Conservation (phyloP, 2,888 invertebrate species). For the Drosophila acutilabella region DNA sequence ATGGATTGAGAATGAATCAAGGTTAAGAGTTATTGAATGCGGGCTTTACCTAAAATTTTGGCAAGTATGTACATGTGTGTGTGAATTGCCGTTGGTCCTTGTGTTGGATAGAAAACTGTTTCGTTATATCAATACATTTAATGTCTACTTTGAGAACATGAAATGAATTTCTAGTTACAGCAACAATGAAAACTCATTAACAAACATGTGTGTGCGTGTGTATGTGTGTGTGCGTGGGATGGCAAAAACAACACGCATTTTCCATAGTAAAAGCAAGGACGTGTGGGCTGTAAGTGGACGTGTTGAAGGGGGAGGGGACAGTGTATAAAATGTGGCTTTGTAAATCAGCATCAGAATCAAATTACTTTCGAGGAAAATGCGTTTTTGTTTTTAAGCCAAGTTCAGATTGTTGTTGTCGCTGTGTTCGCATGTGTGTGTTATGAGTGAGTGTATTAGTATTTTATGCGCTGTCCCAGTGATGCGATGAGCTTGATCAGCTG, state of each 20-base stretch:
- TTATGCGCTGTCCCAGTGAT: constrained; percentile 83
- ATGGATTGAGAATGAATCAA: constrained; percentile 9
- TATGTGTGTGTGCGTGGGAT: background rate
- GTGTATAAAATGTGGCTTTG: background rate
- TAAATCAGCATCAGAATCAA: background rate
- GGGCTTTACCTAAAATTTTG: background rate
- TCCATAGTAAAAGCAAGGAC: constrained; percentile 9
- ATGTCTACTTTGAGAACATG: constrained; percentile 7
- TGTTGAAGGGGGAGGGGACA: background rate
- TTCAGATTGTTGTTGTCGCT: background rate
- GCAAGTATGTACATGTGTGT: background rate
- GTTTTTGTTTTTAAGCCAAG: constrained; percentile 3
- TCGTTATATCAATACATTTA: constrained; percentile 12
- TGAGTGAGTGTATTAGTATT: constrained; percentile 2
- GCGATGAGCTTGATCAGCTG: constrained; percentile 88
- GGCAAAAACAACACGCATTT: constrained; percentile 31
- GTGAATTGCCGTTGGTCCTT: background rate
- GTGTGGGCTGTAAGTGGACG: background rate
- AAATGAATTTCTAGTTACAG: constrained; percentile 4
- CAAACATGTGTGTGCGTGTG: background rate
- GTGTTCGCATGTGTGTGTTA: background rate
- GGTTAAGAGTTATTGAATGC: constrained; percentile 1
- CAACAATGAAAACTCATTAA: constrained; percentile 3
- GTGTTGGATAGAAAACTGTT: background rate
- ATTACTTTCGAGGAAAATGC: constrained; percentile 30